These are phyloP conservation scores for Tadarida brasiliensis DNA, from an alignment of 2,797 vertebrate species.

Conservation along the genomic window DNA sequence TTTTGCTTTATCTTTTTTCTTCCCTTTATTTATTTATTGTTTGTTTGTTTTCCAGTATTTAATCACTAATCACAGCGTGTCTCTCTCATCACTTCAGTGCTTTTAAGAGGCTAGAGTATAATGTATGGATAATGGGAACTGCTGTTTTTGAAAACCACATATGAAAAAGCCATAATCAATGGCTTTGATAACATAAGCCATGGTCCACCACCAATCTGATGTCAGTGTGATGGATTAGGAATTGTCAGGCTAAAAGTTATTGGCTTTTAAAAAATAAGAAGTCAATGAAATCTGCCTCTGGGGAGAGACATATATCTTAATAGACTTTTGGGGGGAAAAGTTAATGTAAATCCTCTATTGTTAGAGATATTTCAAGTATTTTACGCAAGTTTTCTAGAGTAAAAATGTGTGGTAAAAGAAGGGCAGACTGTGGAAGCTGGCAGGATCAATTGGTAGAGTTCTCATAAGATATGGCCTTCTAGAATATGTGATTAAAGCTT, in stretches of 20 bases:
- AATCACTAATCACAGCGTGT: slow-evolving; percentile 66
- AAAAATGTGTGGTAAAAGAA: background rate
- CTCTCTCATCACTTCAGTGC: slow-evolving; percentile 70
- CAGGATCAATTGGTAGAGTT: background rate
- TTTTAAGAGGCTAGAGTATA: slow-evolving; percentile 71
- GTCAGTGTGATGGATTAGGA: slow-evolving; percentile 79
- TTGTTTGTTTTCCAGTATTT: slow-evolving; percentile 10
- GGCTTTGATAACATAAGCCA: slow-evolving; percentile 82
- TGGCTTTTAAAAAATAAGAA: slow-evolving; percentile 62
- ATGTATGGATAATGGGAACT: slow-evolving; percentile 72
- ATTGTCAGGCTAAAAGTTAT: slow-evolving; percentile 72
- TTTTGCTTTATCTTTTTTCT: background rate
- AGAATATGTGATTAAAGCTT: background rate
- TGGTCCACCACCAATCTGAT: slow-evolving; percentile 75
- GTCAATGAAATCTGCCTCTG: slow-evolving; percentile 66
- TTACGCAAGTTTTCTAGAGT: background rate
- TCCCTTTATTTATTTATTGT: background rate
- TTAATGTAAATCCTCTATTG: background rate
- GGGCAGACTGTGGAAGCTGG: background rate
- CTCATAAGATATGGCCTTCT: background rate
- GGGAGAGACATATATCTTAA: background rate
- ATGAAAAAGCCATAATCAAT: slow-evolving; percentile 80
- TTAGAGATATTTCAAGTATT: background rate
- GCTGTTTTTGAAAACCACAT: slow-evolving; percentile 57
- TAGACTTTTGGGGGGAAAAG: background rate